phyloP scores from a whole-genome alignment of 2,888 invertebrate genomes.

The Leucophora obtusa region DNA sequence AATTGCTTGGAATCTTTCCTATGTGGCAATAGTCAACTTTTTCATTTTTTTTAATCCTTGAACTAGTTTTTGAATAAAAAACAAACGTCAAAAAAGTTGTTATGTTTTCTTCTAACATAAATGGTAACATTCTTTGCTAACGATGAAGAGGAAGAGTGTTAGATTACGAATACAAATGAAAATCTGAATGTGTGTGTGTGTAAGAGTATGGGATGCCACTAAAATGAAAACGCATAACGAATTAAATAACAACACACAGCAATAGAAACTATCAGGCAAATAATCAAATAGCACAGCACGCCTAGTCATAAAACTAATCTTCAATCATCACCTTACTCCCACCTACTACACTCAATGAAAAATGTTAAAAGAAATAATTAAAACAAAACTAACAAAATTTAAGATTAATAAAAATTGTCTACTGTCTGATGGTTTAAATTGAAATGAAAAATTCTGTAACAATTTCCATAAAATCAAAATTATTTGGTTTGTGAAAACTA shows the following conservation, averaged over 20 bases:
- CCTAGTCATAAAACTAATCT: not conserved
- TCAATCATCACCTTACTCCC: not conserved
- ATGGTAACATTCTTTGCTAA: not conserved
- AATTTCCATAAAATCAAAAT: no score
- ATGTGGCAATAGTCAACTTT: not conserved
- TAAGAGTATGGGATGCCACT: not conserved
- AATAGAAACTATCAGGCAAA: not conserved
- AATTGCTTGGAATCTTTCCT: not conserved
- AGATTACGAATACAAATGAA: no score
- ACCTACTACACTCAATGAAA: no score
- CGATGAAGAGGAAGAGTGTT: no score
- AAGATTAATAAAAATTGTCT: no score
- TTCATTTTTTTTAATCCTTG: conserved; percentile 1
- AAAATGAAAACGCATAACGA: conserved; percentile 6
- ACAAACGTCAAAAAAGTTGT: not conserved
- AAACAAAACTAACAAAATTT: no score
- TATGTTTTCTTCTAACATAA: not conserved
- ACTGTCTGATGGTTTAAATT: no score
- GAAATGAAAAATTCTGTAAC: no score
- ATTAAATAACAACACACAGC: not conserved
- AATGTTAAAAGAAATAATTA: no score
- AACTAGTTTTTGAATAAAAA: not conserved
- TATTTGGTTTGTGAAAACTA: no score
- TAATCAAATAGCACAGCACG: conserved; percentile 1
- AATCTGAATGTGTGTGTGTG: not conserved